Conservation (phyloP, 2,888 invertebrate genomes). For the Eilema caniola region DNA sequence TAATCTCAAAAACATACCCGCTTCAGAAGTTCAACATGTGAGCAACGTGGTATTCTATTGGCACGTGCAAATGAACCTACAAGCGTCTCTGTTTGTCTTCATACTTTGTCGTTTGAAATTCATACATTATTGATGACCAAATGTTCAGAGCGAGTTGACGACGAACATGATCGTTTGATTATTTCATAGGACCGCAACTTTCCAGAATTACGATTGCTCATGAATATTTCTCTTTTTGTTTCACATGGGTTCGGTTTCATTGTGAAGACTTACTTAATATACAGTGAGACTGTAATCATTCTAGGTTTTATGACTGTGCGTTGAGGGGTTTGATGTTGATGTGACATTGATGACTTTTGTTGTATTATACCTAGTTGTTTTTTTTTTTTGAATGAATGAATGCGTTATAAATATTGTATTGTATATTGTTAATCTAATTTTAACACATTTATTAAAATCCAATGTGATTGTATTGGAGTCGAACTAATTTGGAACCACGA, state of each 20-base stretch:
- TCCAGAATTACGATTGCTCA: slow-evolving; percentile 58
- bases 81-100: slow-evolving; percentile 75
- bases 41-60: slow-evolving; percentile 69
- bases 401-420: no score
- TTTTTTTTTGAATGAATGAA: no score
- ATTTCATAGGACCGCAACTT: slow-evolving; percentile 68
- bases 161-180: slow-evolving; percentile 72
- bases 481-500: no score
- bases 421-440: no score
- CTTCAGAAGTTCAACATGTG: slow-evolving; percentile 57
- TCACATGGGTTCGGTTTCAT: slow-evolving; percentile 26
- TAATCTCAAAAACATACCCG: slow-evolving; percentile 50
- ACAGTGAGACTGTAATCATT: slow-evolving; percentile 1
- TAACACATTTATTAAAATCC: no score
- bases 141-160: slow-evolving; percentile 57
- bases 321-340: neutral
- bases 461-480: no score
- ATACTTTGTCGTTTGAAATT: slow-evolving; percentile 79
- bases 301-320: neutral
- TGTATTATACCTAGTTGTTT: neutral
- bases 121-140: slow-evolving; percentile 81
- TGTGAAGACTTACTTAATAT: slow-evolving; percentile 16
- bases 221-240: slow-evolving; percentile 50
- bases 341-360: neutral
- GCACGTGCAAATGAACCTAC: slow-evolving; percentile 76